Base-by-base conservation (phyloP, 2,797 vertebrate species). In the Gambusia yucatana region DNA sequence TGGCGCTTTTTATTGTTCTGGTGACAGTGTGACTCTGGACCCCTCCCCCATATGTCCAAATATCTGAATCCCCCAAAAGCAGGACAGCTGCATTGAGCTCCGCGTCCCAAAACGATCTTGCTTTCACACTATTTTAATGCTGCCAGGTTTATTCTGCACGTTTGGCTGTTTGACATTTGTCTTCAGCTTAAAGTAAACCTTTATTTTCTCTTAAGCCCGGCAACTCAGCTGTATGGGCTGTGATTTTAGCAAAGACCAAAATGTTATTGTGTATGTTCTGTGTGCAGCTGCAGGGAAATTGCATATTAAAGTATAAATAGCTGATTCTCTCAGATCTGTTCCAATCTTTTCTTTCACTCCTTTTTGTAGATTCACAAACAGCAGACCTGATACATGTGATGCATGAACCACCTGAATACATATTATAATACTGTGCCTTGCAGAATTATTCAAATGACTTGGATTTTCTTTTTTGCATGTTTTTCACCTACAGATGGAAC, bases 1-100 rank as follows among this genome's bases (percentile, higher is more conserved):
- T 80, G 78, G n/a, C 33, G 4, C 61, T 67, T 41, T 46, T 78
- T 39, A 39, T 48, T 78, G 82, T 59, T 86, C 78, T 77, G 1
- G 76, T 77, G 82, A 87, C 77, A 55, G 13, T 72, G 80, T 72
- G 59, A 57, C 63, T 59, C 59, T 4, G 41, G 47, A 5, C 55
- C 78, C 81, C 3, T 52, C 77, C 82, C 77, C 75, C 28, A 47
- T 61, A 13, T 4, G 33, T 39, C 76, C 59, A 36, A 55, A 39
- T 73, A 41, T 69, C 43, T 22, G 11, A 47, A 71, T 11, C 73
- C 69, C 44, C 3, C 50, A 36, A 16, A 46, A 84, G 75, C 73
- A 33, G 30, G 61, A 25, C 4, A 25, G 67, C 72, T 36, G 44
- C 72, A 17, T 63, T 44, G 30, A 47, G 30, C 71, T 44, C 17